phyloP scores from a whole-genome alignment of 2,888 invertebrate species.

The Dioctria linearis region DNA sequence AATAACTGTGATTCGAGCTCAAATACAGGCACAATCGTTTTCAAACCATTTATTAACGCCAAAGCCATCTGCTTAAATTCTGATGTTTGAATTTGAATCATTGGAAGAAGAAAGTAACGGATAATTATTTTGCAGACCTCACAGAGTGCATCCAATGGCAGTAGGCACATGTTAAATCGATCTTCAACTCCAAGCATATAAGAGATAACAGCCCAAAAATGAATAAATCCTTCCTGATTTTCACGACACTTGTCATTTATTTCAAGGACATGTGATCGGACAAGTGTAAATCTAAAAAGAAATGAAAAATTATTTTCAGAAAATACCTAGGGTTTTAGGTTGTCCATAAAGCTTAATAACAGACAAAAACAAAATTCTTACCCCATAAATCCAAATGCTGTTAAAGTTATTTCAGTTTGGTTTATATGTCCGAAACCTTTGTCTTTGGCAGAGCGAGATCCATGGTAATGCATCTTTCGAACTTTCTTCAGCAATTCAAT shows the following conservation, averaged over 20 bases:
- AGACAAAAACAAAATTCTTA: background rate
- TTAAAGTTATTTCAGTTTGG: constrained; percentile 84
- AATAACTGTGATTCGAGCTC: constrained; percentile 57
- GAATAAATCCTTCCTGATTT: constrained; percentile 81
- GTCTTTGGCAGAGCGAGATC: constrained; percentile 71
- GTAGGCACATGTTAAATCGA: constrained; percentile 58
- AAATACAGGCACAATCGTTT: constrained; percentile 50
- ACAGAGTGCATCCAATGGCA: constrained; percentile 52
- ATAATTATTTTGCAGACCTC: constrained; percentile 53
- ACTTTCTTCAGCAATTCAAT: constrained; percentile 77
- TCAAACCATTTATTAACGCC: constrained; percentile 56
- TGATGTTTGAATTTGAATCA: constrained; percentile 57
- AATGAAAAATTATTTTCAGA: background rate
- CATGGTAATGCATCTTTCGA: constrained; percentile 76
- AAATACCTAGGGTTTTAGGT: no score
- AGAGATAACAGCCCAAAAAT: constrained; percentile 85
- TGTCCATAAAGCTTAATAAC: no score
- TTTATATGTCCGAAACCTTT: constrained; percentile 75
- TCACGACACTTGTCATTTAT: constrained; percentile 74
- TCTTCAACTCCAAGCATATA: constrained; percentile 84
- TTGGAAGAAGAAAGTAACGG: constrained; percentile 58
- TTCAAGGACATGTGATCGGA: constrained; percentile 76
- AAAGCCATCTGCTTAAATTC: constrained; percentile 56
- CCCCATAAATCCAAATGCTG: constrained; percentile 87
- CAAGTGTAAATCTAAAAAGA: constrained; percentile 71